These are phyloP conservation scores for Corella eumyota DNA, from an alignment of 23 tunicate genomes.

Conservation along the genomic window DNA sequence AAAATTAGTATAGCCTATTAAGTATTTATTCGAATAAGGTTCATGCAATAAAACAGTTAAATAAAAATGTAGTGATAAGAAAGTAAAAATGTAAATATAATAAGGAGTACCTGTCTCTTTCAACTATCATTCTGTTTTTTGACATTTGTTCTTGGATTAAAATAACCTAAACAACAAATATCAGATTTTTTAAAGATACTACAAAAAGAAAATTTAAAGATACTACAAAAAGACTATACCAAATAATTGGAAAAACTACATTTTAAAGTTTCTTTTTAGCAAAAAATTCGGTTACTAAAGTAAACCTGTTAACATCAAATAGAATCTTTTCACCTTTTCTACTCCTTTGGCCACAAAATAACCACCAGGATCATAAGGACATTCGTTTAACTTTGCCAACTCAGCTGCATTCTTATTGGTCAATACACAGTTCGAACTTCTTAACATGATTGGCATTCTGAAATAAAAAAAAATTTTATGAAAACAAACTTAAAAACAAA, in stretches of 20 bases:
- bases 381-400: slow-evolving; percentile 76
- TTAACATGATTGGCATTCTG: slow-evolving; percentile 95
- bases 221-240: background rate
- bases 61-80: no score
- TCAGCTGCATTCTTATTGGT: slow-evolving; percentile 57
- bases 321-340: slow-evolving; percentile 44
- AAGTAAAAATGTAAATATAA: no score
- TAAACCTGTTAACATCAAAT: background rate
- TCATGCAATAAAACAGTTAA: no score
- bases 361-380: slow-evolving; percentile 99
- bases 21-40: no score
- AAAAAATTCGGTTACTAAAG: no score
- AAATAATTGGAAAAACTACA: no score
- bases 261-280: no score
- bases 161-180: slow-evolving; percentile 45
- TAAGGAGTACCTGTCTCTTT: no score
- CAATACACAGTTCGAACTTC: slow-evolving; percentile 79
- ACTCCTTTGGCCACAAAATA: slow-evolving; percentile 91
- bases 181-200: no score
- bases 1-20: no score
- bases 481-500: no score
- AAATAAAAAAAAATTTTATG: background rate
- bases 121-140: slow-evolving; percentile 90
- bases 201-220: background rate
- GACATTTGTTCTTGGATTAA: slow-evolving; percentile 92